Conservation (phyloP, 2,888 invertebrate species). For the Bugulina stolonifera region DNA sequence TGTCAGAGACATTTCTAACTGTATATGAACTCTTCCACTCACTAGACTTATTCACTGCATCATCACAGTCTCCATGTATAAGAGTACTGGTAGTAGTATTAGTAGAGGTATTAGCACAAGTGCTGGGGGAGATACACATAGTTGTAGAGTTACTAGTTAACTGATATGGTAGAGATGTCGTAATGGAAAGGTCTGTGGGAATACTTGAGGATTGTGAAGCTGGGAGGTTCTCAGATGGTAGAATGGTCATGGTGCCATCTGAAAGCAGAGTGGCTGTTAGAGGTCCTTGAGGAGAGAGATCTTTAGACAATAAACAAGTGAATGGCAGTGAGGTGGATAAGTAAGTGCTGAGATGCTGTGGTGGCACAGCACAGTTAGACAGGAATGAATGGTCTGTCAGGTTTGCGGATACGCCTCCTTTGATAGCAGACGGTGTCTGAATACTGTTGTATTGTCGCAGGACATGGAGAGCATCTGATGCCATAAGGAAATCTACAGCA, state of each 20-base stretch:
- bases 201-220: neutral
- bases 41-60: neutral
- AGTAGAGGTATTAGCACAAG: neutral
- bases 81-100: neutral
- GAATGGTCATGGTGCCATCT: neutral
- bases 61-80: neutral
- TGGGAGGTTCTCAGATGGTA: too few species aligned
- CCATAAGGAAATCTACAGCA: neutral
- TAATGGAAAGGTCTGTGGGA: neutral
- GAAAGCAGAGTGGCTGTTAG: neutral
- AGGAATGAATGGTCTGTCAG: neutral
- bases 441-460: neutral
- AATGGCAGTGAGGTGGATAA: neutral
- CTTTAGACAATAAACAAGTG: neutral
- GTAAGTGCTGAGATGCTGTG: constrained; percentile 2
- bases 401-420: neutral
- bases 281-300: neutral
- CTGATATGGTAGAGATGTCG: neutral
- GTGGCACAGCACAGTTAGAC: neutral
- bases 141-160: neutral
- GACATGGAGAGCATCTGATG: neutral
- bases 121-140: neutral
- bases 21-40: neutral
- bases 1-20: constrained; percentile 2
- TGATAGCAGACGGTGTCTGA: neutral